Evolutionary conservation across 2,113 vertebrate species (phyloP).

Genomic region (Anthoscopus minutus): DNA sequence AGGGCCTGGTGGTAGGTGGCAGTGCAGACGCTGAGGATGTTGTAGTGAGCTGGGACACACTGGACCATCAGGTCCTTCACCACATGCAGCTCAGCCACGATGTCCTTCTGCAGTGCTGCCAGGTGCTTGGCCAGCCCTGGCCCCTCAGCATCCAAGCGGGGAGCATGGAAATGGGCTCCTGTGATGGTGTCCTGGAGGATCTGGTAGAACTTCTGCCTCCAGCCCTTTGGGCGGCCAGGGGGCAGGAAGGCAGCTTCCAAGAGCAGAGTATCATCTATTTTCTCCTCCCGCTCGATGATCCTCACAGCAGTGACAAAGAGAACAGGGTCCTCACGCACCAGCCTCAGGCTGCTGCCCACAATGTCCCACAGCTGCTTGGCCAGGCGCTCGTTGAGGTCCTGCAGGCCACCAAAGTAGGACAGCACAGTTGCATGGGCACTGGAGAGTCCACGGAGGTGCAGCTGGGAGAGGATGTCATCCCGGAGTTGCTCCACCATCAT

Average conservation of each 20-base stretch:
- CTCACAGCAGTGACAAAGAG: slow-evolving; percentile 88
- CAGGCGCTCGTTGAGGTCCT: slow-evolving; percentile 80
- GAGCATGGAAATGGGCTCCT: slow-evolving; percentile 12
- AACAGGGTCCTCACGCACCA: slow-evolving; percentile 84
- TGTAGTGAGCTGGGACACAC: slow-evolving; percentile 87
- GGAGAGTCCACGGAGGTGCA: slow-evolving; percentile 55
- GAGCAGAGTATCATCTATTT: slow-evolving; percentile 70
- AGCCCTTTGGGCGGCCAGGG: slow-evolving; percentile 82
- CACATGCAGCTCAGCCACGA: slow-evolving; percentile 80
- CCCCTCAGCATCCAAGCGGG: slow-evolving; percentile 59
- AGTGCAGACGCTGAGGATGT: slow-evolving; percentile 77
- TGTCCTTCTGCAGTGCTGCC: slow-evolving; percentile 76
- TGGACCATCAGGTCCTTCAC: slow-evolving; percentile 88
- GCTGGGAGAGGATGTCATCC: slow-evolving; percentile 81
- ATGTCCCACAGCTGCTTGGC: slow-evolving; percentile 83
- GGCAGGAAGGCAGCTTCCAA: slow-evolving; percentile 69
- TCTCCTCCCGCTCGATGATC: slow-evolving; percentile 90
- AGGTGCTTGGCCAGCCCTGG: slow-evolving; percentile 81
- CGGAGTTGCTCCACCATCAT: slow-evolving; percentile 86
- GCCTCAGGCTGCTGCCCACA: slow-evolving; percentile 72
- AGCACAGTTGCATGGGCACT: slow-evolving; percentile 62
- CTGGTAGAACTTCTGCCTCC: slow-evolving; percentile 83
- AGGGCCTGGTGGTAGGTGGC: slow-evolving; percentile 81
- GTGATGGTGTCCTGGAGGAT: slow-evolving; percentile 77
- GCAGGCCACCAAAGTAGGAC: slow-evolving; percentile 83